These are phyloP conservation scores for Sarcoramphus papa DNA, from an alignment of 2,797 vertebrate genomes.

Conservation along the genomic window DNA sequence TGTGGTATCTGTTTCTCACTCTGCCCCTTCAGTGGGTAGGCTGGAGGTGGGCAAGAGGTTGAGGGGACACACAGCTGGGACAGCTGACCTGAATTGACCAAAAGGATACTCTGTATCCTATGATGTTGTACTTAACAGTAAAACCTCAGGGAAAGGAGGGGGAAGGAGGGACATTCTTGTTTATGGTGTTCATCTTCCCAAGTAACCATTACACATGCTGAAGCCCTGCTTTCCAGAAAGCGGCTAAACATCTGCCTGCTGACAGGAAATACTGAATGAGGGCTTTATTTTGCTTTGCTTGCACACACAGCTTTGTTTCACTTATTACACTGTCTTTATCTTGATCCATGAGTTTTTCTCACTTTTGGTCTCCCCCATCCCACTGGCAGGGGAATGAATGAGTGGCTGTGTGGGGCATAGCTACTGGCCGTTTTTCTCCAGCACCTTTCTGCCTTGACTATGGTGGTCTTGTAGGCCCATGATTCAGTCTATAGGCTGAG, in stretches of 20 bases:
- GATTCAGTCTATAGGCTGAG: background rate
- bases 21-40: background rate
- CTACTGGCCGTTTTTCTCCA: background rate
- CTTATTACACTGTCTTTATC: background rate
- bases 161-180: accelerated
- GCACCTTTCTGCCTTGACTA: background rate
- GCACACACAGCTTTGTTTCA: background rate
- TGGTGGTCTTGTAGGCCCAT: background rate
- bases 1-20: background rate
- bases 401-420: background rate
- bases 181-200: background rate
- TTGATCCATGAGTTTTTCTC: background rate
- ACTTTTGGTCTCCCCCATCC: background rate
- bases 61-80: background rate
- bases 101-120: too few relatives aligned
- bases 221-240: background rate
- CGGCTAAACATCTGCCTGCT: background rate
- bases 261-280: background rate
- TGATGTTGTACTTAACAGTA: background rate
- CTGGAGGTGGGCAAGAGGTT: background rate
- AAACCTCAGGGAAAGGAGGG: background rate
- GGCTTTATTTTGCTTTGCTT: background rate
- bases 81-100: background rate
- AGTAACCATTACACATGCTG: background rate
- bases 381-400: accelerated